Evolutionary conservation across 2,113 vertebrate species (phyloP).

Genomic region (Herpetotheres cachinnans): DNA sequence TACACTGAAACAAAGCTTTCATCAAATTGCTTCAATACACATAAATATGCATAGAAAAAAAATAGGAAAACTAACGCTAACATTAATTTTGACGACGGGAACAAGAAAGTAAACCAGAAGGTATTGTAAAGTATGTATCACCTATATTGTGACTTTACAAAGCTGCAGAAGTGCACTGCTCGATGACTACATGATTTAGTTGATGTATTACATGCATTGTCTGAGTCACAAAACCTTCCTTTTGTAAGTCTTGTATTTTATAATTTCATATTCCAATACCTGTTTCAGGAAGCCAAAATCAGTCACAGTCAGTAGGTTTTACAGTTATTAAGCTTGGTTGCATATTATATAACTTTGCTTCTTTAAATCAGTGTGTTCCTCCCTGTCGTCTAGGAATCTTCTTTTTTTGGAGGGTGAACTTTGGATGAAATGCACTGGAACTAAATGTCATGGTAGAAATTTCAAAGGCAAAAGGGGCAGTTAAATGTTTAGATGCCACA

Average conservation of each 20-base stretch:
- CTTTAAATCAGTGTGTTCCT: neutral
- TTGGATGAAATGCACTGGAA: neutral
- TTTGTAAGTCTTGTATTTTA: neutral
- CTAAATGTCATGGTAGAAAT: neutral
- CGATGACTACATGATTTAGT: neutral
- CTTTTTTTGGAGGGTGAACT: neutral
- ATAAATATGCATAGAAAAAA: neutral
- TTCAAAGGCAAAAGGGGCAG: neutral
- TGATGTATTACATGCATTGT: neutral
- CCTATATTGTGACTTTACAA: neutral
- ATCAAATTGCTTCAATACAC: neutral
- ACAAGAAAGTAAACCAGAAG: neutral
- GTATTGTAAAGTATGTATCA: neutral
- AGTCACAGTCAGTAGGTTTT: neutral
- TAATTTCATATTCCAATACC: neutral
- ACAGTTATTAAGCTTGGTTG: neutral
- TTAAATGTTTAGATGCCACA: neutral
- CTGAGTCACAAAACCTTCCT: neutral
- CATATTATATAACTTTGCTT: neutral
- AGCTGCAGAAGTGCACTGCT: neutral
- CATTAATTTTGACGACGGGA: neutral
- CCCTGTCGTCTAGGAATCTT: neutral
- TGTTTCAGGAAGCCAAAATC: neutral
- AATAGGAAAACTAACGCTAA: neutral
- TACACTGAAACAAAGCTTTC: neutral